Evolutionary conservation across 2,113 vertebrate species (phyloP).

Genomic region (Parus major): DNA sequence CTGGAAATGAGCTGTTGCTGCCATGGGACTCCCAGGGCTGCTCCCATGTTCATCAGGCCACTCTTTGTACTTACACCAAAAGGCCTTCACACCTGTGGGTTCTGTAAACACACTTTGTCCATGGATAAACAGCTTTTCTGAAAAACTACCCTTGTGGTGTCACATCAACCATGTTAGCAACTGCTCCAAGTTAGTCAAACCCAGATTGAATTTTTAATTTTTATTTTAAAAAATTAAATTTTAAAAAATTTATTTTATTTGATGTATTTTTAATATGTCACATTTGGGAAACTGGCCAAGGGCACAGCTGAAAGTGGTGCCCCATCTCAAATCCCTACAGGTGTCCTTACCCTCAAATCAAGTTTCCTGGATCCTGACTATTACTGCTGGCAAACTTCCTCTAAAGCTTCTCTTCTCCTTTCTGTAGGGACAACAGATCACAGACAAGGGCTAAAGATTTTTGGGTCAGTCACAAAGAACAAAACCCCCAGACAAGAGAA

Average conservation of each 20-base stretch:
- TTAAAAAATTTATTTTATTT: no score
- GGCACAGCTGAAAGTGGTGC: background rate
- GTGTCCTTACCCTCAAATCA: background rate
- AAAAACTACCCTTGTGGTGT: background rate
- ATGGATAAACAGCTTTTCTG: background rate
- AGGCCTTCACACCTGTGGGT: background rate
- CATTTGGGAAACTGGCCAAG: background rate
- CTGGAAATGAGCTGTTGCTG: background rate
- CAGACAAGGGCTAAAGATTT: background rate
- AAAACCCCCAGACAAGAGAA: background rate
- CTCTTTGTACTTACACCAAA: background rate
- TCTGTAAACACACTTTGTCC: background rate
- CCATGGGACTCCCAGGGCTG: fast-evolving
- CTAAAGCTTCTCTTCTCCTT: background rate
- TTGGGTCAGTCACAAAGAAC: background rate
- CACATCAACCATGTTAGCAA: background rate
- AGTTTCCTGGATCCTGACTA: background rate
- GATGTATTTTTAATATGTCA: background rate
- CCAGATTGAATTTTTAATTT: background rate
- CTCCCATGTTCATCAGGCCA: no score
- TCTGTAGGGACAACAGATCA: background rate
- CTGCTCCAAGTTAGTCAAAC: background rate
- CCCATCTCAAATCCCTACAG: background rate
- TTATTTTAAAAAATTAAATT: no score
- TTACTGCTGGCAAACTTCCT: background rate